Conservation (phyloP, 2,113 vertebrate species). For the Coptodon rendalli region DNA sequence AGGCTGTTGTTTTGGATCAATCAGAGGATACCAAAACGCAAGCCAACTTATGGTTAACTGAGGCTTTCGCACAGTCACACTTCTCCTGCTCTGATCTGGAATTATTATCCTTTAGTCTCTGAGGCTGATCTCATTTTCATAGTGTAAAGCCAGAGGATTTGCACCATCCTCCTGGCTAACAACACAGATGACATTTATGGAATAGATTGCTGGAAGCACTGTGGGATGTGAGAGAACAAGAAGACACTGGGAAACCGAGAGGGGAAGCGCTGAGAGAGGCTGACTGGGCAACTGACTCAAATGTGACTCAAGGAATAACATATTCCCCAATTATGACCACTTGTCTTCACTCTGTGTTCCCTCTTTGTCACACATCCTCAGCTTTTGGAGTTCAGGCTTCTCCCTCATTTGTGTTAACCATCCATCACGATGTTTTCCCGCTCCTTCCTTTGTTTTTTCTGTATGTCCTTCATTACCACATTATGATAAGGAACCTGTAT, state of each 20-base stretch:
- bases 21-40: constrained; percentile 7
- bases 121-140: constrained; percentile 29
- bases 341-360: constrained; percentile 31
- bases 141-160: constrained; percentile 39
- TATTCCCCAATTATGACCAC: constrained; percentile 28
- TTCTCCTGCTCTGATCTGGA: not conserved
- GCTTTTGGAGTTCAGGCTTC: not conserved
- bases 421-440: not conserved
- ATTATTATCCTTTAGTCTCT: constrained; percentile 10
- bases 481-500: not conserved
- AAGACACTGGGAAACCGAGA: constrained; percentile 18
- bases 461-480: not conserved
- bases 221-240: constrained; percentile 35
- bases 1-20: constrained; percentile 57
- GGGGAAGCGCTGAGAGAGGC: constrained; percentile 4
- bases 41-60: constrained; percentile 12
- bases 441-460: not conserved
- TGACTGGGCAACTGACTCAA: constrained; percentile 50
- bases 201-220: constrained; percentile 46
- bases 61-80: not conserved
- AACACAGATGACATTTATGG: constrained; percentile 52
- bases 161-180: constrained; percentile 25
- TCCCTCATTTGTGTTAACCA: not conserved
- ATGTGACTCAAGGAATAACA: constrained; percentile 46
- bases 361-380: constrained; percentile 2